phyloP scores from a whole-genome alignment of 2,888 invertebrate species.

The Matsumyia berberina region DNA sequence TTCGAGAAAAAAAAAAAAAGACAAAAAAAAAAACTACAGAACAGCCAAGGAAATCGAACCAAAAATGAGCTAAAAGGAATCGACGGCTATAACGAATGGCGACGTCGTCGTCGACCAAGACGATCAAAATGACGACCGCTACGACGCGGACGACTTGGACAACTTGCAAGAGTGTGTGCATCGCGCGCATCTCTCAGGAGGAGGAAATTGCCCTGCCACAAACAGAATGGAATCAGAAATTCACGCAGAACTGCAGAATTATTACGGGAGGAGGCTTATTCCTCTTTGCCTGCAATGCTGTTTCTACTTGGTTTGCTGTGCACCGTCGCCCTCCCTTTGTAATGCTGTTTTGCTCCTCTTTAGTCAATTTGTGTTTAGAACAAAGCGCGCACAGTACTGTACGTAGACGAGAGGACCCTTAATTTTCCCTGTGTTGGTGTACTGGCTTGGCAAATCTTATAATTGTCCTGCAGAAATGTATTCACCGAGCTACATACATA shows the following conservation, averaged over 20 bases:
- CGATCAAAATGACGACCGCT: conserved; percentile 68
- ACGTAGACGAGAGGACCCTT: conserved; percentile 58
- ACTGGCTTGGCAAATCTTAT: conserved; percentile 40
- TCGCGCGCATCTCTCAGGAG: conserved; percentile 35
- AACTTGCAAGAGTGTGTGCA: conserved; percentile 29
- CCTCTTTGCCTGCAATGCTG: conserved; percentile 1
- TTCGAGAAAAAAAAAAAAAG: conserved; percentile 5
- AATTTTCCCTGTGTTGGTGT: conserved; percentile 40
- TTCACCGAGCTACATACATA: too few species aligned
- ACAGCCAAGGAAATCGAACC: conserved; percentile 58
- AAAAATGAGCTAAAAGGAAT: conserved; percentile 69
- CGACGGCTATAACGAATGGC: conserved; percentile 72
- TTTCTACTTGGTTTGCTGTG: neutral
- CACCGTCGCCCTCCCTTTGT: neutral
- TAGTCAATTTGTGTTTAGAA: conserved; percentile 69
- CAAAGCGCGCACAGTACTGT: conserved; percentile 55
- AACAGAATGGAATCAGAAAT: conserved; percentile 72
- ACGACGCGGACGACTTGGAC: conserved; percentile 7
- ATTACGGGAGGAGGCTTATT: conserved; percentile 44
- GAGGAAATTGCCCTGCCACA: conserved; percentile 75
- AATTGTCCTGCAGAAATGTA: conserved; percentile 59
- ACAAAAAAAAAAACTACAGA: neutral
- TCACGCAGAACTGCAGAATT: conserved; percentile 71
- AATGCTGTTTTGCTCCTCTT: conserved; percentile 34
- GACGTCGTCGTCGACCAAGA: conserved; percentile 62